Conservation (phyloP, 2,113 vertebrate genomes). For the Rhodinocichla rosea region DNA sequence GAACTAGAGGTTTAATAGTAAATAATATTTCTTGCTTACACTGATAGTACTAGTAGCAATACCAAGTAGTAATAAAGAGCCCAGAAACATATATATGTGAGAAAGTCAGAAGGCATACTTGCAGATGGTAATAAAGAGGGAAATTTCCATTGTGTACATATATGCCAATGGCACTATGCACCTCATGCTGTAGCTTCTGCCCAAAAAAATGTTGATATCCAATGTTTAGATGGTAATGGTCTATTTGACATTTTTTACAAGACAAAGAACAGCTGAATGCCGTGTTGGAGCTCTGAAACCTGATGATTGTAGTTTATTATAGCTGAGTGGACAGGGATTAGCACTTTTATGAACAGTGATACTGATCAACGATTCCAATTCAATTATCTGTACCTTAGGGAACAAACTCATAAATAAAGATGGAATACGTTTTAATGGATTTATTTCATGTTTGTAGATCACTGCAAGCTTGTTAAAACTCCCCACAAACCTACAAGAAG, state of each 20-base stretch:
- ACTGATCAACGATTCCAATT: neutral
- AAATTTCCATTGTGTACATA: neutral
- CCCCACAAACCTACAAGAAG: neutral
- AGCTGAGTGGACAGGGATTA: neutral
- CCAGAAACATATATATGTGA: fast-evolving
- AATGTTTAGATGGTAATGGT: neutral
- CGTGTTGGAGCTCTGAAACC: neutral
- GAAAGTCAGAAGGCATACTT: neutral
- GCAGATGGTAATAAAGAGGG: neutral
- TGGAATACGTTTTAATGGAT: neutral
- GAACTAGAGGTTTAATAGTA: neutral
- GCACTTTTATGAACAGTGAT: neutral
- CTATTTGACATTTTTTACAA: neutral
- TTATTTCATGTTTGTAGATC: neutral
- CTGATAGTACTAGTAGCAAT: neutral
- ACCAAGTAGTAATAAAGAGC: neutral
- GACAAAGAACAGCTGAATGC: neutral
- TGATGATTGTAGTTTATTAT: neutral
- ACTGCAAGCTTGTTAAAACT: neutral
- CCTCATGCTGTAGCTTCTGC: neutral
- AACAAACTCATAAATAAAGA: neutral
- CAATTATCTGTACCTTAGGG: neutral
- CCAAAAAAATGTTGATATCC: neutral
- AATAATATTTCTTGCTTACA: neutral
- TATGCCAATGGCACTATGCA: neutral